These are phyloP conservation scores for Macheiramphus alcinus DNA, from an alignment of 2,113 vertebrate genomes.

Conservation along the genomic window DNA sequence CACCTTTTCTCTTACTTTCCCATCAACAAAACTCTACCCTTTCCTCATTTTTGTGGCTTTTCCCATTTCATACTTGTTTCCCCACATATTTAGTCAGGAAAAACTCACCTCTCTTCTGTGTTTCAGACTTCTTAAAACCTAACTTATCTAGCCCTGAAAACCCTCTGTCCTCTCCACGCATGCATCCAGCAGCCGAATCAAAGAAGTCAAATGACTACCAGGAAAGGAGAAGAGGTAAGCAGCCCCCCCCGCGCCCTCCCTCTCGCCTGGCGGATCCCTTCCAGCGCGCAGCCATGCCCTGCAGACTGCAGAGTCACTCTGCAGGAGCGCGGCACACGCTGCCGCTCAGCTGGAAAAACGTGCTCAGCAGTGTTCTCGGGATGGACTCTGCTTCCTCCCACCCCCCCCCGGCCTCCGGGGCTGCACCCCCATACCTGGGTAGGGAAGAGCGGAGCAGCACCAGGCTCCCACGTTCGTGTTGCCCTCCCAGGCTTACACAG, in stretches of 20 bases:
- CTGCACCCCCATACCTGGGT: not conserved
- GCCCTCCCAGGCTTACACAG: not conserved
- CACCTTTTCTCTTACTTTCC: not conserved
- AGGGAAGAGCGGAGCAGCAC: fast-evolving
- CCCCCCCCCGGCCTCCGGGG: not conserved
- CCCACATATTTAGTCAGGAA: not conserved
- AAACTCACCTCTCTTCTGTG: not conserved
- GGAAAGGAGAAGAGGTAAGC: not conserved
- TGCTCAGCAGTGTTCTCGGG: not conserved
- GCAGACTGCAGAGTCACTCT: slow-evolving; percentile 66
- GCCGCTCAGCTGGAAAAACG: slow-evolving; percentile 11
- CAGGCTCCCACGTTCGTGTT: fast-evolving
- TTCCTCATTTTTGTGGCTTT: slow-evolving; percentile 25
- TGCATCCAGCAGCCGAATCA: fast-evolving
- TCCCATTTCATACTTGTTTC: not conserved
- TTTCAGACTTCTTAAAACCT: not conserved
- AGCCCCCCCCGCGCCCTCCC: not conserved
- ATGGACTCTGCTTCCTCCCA: not conserved
- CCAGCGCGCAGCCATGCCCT: not conserved
- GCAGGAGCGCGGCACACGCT: not conserved
- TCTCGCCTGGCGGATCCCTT: not conserved
- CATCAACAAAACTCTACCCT: not conserved
- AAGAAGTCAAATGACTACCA: not conserved
- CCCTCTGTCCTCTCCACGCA: fast-evolving
- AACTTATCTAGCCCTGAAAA: not conserved